These are phyloP conservation scores for Scaptomyza montana DNA, from an alignment of 1,140 invertebrate species.

Conservation along the genomic window DNA sequence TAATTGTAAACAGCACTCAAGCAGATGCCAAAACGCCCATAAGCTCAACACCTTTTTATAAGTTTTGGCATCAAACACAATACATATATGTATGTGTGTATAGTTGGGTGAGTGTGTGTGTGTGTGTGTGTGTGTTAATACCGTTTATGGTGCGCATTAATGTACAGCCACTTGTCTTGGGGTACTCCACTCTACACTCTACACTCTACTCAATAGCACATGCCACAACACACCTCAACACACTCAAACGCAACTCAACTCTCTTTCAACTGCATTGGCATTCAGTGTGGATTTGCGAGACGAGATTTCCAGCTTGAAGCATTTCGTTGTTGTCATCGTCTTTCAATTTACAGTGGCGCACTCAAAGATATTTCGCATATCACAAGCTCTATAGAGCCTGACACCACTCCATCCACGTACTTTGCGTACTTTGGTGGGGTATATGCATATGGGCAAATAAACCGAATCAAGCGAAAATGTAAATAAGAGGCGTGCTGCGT, in stretches of 20 bases:
- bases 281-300: conserved; percentile 37
- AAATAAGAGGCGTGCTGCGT: conserved; percentile 69
- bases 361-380: conserved; percentile 37
- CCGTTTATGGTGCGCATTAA: conserved; percentile 27
- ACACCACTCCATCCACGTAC: neutral
- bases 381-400: neutral
- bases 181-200: neutral
- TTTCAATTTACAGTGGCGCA: conserved; percentile 40
- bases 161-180: conserved; percentile 18
- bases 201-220: neutral
- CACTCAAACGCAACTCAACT: neutral
- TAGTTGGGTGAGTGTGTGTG: neutral
- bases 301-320: conserved; percentile 40
- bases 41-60: conserved; percentile 8
- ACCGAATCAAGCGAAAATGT: conserved; percentile 81
- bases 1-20: conserved; percentile 23
- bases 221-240: conserved; percentile 9
- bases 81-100: neutral
- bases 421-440: neutral
- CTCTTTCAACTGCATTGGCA: conserved; percentile 41
- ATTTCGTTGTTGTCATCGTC: conserved; percentile 46
- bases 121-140: conserved; percentile 1
- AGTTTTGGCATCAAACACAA: conserved; percentile 17
- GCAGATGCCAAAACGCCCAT: conserved; percentile 9
- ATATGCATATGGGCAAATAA: conserved; percentile 74